Percentiles rank a stretch among this genome's conserved stretches.
Evolutionary conservation across 30 jellyfish, hydroid and myxozoan genomes (phyloP).

Genomic region (Aurelia aurita complex sp. Pacific): DNA sequence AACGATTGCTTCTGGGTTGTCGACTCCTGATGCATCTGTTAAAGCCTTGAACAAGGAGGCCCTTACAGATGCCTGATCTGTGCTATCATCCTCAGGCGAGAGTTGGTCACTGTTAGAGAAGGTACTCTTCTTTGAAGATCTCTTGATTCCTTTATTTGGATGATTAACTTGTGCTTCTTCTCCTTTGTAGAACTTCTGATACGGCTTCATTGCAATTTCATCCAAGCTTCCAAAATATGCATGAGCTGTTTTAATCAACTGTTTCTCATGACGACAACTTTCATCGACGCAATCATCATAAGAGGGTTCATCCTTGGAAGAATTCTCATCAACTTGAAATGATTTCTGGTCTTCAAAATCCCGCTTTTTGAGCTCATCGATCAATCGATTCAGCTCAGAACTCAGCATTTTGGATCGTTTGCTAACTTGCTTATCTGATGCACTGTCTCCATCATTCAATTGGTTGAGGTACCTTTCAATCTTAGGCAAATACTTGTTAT

Average conservation of each 20-base stretch:
- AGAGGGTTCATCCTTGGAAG: constrained; percentile 49
- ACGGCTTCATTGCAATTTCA: constrained; percentile 94
- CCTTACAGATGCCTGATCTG: constrained; percentile 17
- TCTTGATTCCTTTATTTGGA: constrained; percentile 34
- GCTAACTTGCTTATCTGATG: constrained; percentile 2
- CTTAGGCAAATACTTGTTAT: constrained; percentile 42
- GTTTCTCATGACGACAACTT: constrained; percentile 78
- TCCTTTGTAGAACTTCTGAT: constrained; percentile 77
- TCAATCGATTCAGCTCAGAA: constrained; percentile 2
- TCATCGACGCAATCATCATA: constrained; percentile 88
- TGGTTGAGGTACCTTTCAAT: constrained; percentile 45
- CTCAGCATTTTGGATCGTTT: constrained; percentile 25
- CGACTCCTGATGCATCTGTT: constrained; percentile 51
- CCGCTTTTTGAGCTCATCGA: constrained; percentile 28
- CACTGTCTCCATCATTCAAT: constrained; percentile 3
- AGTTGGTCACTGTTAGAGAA: constrained; percentile 7
- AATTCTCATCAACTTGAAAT: constrained; percentile 4
- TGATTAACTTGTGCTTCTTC: constrained; percentile 33
- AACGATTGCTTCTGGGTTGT: constrained; percentile 84
- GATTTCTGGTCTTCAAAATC: constrained; percentile 31
- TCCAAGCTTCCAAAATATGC: constrained; percentile 88
- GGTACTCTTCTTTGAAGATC: constrained; percentile 32
- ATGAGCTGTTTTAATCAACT: constrained; percentile 83
- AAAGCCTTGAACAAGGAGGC: constrained; percentile 41
- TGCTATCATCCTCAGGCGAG: constrained; percentile 39